Conservation (phyloP, 2,113 vertebrate species). For the Sula dactylatra region DNA sequence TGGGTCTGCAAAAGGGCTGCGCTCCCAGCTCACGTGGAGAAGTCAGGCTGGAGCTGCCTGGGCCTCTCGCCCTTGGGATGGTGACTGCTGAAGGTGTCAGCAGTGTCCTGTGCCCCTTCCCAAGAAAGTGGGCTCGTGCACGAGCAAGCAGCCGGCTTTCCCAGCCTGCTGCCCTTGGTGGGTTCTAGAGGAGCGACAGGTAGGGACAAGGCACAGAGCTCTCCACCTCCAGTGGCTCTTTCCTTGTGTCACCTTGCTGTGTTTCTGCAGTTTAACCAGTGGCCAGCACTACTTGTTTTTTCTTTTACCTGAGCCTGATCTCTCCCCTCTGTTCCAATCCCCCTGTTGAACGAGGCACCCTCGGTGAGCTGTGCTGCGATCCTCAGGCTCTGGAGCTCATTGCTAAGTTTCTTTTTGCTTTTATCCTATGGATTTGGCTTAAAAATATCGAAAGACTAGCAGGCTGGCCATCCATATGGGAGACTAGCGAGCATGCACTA, state of each 20-base stretch:
- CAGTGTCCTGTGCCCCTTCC: not conserved
- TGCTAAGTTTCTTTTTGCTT: not conserved
- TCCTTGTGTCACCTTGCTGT: not conserved
- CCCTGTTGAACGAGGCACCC: not conserved
- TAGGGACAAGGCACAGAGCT: not conserved
- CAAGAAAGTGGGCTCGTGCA: not conserved
- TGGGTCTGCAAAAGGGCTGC: not conserved
- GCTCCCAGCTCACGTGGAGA: not conserved
- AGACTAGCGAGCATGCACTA: not conserved
- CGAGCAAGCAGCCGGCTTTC: not conserved
- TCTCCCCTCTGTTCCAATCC: not conserved
- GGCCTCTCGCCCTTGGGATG: fast-evolving
- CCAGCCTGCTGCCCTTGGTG: not conserved
- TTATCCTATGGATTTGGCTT: not conserved
- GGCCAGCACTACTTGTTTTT: not conserved
- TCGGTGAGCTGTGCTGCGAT: not conserved
- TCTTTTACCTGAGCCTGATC: not conserved
- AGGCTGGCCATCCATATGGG: not conserved
- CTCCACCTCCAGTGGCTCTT: too few relatives aligned
- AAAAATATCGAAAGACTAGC: not conserved
- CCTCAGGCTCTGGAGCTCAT: not conserved
- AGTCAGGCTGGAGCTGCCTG: not conserved
- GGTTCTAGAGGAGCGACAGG: too few relatives aligned
- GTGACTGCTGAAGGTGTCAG: fast-evolving
- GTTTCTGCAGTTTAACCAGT: not conserved